A percentile compares a stretch with the other conserved stretches of the same genome.
Conservation (phyloP, 2,113 vertebrate genomes). For the Anarrhichthys ocellatus region DNA sequence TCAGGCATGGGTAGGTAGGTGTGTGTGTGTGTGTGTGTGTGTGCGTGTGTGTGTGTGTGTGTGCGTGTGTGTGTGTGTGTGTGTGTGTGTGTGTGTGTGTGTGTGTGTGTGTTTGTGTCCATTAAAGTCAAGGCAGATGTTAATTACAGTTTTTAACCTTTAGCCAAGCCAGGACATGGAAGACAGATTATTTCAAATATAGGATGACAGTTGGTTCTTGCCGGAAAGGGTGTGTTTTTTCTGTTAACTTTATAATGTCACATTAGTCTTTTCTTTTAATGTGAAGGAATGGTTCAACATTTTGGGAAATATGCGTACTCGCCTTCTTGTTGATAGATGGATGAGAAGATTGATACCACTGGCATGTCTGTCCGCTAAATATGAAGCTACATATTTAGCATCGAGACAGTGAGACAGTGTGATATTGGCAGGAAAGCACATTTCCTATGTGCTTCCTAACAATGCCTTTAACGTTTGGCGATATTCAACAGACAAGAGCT, state of each 20-base stretch:
- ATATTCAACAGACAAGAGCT: not conserved
- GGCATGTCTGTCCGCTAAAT: too few relatives aligned
- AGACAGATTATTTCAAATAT: not conserved
- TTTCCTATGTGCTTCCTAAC: not conserved
- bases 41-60: not conserved
- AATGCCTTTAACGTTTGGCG: not conserved
- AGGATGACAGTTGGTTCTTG: not conserved
- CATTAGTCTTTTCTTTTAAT: not conserved
- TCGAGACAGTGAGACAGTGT: not conserved
- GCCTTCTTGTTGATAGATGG: not conserved
- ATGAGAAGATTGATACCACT: not conserved
- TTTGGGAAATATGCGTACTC: not conserved
- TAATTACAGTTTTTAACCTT: slow-evolving; percentile 27
- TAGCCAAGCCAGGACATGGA: not conserved
- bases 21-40: not conserved
- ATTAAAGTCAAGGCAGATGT: slow-evolving; percentile 12
- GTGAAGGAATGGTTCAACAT: not conserved
- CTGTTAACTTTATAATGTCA: not conserved
- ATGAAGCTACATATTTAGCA: too few relatives aligned
- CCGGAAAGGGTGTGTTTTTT: not conserved
- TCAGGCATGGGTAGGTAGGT: not conserved
- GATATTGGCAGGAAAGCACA: not conserved
- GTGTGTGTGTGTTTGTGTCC: not conserved
- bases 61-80: not conserved
- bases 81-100: not conserved